phyloP scores from a whole-genome alignment of 2,797 vertebrate genomes.

The Artibeus jamaicensis region DNA sequence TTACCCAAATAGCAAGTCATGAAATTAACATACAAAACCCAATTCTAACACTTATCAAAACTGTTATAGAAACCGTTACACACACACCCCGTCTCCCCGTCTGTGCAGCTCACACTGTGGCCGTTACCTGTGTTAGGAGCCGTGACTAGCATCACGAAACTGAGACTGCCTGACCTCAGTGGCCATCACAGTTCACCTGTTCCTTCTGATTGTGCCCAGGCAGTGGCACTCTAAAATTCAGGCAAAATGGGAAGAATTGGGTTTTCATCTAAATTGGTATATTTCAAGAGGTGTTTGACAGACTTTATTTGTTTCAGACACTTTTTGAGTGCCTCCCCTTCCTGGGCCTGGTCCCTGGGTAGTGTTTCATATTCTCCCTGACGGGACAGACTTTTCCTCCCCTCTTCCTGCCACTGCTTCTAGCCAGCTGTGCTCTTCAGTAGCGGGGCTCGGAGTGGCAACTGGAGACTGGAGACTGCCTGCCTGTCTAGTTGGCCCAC shows the following conservation, averaged over 20 bases:
- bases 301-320: conserved; percentile 5
- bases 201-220: not conserved
- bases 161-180: not conserved
- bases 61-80: not conserved
- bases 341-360: not conserved
- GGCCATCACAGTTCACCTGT: not conserved
- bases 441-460: no score
- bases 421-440: not conserved
- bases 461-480: not conserved
- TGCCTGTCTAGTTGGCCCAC: not conserved
- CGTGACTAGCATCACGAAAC: not conserved
- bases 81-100: not conserved
- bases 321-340: not conserved
- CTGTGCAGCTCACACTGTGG: not conserved
- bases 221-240: conserved; percentile 6
- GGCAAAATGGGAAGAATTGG: not conserved
- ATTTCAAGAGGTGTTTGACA: not conserved
- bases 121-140: not conserved
- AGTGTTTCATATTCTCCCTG: not conserved
- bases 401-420: not conserved
- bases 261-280: conserved; percentile 14
- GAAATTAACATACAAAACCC: not conserved
- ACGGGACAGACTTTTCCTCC: not conserved
- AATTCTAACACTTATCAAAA: not conserved
- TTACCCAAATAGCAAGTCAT: not conserved